Percentiles rank a stretch among this genome's conserved stretches.
phyloP scores from a whole-genome alignment of 53 echinoderm and acorn worm species.

The Echinarachnius parma region DNA sequence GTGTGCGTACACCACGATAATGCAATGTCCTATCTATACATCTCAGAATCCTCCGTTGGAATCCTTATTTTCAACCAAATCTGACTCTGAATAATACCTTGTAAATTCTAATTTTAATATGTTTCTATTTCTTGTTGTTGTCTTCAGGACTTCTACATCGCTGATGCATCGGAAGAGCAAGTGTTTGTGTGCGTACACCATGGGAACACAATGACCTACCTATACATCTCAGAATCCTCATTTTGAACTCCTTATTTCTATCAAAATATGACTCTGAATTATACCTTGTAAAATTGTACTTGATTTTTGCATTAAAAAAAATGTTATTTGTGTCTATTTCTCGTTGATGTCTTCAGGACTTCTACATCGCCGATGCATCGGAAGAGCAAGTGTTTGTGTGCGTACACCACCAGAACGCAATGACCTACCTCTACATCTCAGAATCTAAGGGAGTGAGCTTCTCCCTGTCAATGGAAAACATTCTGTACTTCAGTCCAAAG shows the following conservation, averaged over 20 bases:
- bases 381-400: conserved; percentile 96
- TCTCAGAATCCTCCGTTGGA: no score
- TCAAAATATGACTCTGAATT: no score
- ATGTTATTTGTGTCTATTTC: no score
- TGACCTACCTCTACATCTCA: conserved; percentile 86
- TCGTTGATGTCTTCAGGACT: conserved; percentile 74
- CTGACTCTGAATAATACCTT: no score
- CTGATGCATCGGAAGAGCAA: conserved; percentile 92
- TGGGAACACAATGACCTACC: conserved; percentile 47
- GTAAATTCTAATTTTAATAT: no score
- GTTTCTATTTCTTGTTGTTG: no score
- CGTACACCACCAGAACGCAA: conserved; percentile 66
- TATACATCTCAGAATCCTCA: conserved; percentile 99
- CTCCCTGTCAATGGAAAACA: conserved; percentile 73
- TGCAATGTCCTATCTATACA: conserved; percentile 70
- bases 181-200: conserved; percentile 96
- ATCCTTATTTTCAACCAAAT: no score
- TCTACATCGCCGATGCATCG: conserved; percentile 92
- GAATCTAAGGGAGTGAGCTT: conserved; percentile 63
- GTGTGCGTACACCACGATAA: conserved; percentile 81
- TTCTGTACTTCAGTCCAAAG: conserved; percentile 81
- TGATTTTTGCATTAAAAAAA: no score
- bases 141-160: conserved; percentile 91
- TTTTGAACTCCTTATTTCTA: no score
- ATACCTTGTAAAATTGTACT: no score